Evolutionary conservation across 1,140 invertebrate genomes (phyloP), one percentile per base, ranked within the genome.

Genomic region (Nasonia vitripennis): DNA sequence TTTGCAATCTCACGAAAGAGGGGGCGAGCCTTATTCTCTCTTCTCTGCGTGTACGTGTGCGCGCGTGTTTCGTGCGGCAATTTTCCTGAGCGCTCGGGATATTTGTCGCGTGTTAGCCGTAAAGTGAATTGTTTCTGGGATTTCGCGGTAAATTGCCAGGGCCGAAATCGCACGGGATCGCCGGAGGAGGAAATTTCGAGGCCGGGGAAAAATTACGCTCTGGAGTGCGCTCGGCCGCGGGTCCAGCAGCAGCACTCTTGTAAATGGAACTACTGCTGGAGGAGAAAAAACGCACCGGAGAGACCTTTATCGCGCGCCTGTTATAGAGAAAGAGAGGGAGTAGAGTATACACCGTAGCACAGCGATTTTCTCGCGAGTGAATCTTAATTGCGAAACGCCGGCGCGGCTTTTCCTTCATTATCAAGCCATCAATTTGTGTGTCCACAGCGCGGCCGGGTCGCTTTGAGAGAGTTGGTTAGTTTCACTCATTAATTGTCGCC

Each of bases 111-210:
- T 90, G 89, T 90, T 90, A 88, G 87, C 51, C 87, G 89, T 90
- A 89, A 91, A 90, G 90, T 90, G 89, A 91, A 91, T 90, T 91
- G 91, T 91, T 91, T 91, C 89, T 90, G 86, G 90, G 90, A 90
- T 90, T 90, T 90, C 87, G 88, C 89, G 88, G 90, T 88, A 88
- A 89, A 90, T 89, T 89, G 89, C 87, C 87, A 82, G 81, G 87
- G 86, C 85, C 86, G 87, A 89, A 89, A 88, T 89, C 87, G 86
- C 87, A 34, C 9, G 48, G 20, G 12, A n/a, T 23, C 75, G 74
- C 55, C 68, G 74, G 20, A 78, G 83, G 78, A 78, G 83, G 78
- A 87, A 85, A 89, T 87, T 89, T 89, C 87, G 41, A 83, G 88
- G 86, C 74, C 67, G 34, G 34, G 78, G 86, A 83, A 88, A 45